A percentile compares a stretch with the other conserved stretches of the same genome.
Evolutionary conservation across 2,888 invertebrate genomes (phyloP).

Genomic region (Hydropsyche betteni): DNA sequence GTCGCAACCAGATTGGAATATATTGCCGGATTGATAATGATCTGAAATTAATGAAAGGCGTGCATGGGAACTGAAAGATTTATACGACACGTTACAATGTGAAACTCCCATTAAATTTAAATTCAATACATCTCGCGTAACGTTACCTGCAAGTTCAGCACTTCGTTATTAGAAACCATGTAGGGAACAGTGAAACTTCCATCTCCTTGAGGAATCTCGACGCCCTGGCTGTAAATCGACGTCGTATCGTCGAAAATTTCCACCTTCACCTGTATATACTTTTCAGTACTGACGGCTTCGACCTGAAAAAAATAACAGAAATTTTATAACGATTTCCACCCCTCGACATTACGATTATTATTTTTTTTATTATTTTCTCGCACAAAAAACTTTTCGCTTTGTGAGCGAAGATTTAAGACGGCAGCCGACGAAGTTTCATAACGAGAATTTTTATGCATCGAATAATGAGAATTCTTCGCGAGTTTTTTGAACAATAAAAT

Average conservation of each 20-base stretch:
- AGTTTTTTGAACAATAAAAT: constrained; percentile 3
- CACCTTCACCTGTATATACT: constrained; percentile 71
- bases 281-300: constrained; percentile 75
- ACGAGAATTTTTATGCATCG: constrained; percentile 15
- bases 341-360: constrained; percentile 17
- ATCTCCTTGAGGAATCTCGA: constrained; percentile 74
- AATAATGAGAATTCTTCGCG: background rate
- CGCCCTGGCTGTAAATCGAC: constrained; percentile 75
- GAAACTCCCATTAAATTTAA: too few species aligned
- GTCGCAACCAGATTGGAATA: too few species aligned
- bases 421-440: background rate
- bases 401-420: constrained; percentile 5
- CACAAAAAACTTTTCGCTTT: constrained; percentile 4
- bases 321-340: background rate
- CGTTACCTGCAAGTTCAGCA: constrained; percentile 70
- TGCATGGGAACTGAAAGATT: too few species aligned
- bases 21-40: too few species aligned
- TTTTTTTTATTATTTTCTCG: constrained; percentile 4
- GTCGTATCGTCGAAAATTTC: constrained; percentile 74
- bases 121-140: too few species aligned
- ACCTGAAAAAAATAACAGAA: constrained; percentile 60
- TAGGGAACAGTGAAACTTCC: constrained; percentile 74
- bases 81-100: too few species aligned
- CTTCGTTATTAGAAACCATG: constrained; percentile 72
- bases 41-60: too few species aligned